A percentile compares a stretch with the other conserved stretches of the same genome.
These are phyloP conservation scores for Nebria brevicollis DNA, from an alignment of 2,888 invertebrate species.

Conservation along the genomic window DNA sequence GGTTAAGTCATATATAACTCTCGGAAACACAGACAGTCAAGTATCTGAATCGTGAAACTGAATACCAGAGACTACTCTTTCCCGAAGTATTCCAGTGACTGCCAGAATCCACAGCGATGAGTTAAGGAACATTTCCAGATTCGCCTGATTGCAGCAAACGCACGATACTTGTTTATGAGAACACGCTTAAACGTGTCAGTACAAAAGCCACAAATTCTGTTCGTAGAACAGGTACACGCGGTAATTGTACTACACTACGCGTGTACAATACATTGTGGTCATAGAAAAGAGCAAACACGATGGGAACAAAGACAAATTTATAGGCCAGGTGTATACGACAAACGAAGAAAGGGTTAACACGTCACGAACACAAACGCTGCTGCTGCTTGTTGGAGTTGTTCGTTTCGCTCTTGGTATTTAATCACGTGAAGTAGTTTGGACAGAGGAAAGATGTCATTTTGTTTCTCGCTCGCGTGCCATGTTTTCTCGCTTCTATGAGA, in stretches of 20 bases:
- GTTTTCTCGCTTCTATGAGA: conserved; percentile 8
- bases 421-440: conserved; percentile 48
- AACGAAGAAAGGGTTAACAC: conserved; percentile 39
- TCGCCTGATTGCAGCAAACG: not conserved
- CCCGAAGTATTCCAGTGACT: not conserved
- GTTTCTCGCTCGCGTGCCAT: conserved; percentile 30
- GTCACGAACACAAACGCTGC: conserved; percentile 38
- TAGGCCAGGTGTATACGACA: conserved; percentile 2
- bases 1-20: not conserved
- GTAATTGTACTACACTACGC: not conserved
- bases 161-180: not conserved
- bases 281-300: conserved; percentile 10
- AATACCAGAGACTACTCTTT: not conserved
- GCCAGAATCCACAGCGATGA: conserved; percentile 21
- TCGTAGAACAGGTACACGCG: not conserved
- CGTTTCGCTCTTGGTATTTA: conserved; percentile 34
- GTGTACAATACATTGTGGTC: not conserved
- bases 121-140: not conserved
- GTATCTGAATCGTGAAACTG: too few relatives aligned
- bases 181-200: not conserved
- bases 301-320: conserved; percentile 11
- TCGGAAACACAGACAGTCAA: not conserved
- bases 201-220: not conserved
- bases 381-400: not conserved
- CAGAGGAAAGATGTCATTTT: conserved; percentile 47